Percentiles rank a stretch among this genome's conserved stretches.
Conservation (phyloP, 2,888 invertebrate species). For the Limnephilus auricula region DNA sequence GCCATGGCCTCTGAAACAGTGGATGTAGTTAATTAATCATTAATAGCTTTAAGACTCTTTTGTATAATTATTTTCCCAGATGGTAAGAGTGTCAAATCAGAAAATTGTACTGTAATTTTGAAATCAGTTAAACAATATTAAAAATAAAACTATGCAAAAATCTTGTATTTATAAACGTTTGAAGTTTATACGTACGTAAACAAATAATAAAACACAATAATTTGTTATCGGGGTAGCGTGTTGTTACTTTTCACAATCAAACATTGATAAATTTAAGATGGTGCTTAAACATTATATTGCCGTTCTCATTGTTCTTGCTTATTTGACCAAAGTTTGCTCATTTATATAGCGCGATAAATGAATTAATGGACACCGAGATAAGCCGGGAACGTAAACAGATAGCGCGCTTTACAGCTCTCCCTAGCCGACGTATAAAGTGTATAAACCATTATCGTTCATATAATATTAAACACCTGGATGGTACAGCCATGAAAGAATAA, state of each 20-base stretch:
- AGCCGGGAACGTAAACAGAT: constrained; percentile 26
- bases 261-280: not conserved
- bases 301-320: constrained; percentile 10
- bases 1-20: no score
- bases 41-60: no score
- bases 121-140: no score
- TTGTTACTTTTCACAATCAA: not conserved
- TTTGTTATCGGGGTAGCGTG: not conserved
- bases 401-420: constrained; percentile 1
- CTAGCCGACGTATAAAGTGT: not conserved
- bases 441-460: not conserved
- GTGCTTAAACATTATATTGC: not conserved
- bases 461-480: constrained; percentile 6
- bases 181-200: not conserved
- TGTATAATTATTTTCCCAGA: no score
- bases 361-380: constrained; percentile 8
- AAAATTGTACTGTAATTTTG: no score
- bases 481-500: not conserved
- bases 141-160: not conserved
- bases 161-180: not conserved
- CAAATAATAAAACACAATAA: not conserved
- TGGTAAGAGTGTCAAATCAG: no score
- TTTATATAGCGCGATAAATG: constrained; percentile 7
- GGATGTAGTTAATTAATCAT: no score
- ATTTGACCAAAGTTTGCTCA: not conserved